Percentiles rank a stretch among this genome's conserved stretches.
Evolutionary conservation across 2,113 vertebrate genomes (phyloP).

Genomic region (Chloebia gouldiae): DNA sequence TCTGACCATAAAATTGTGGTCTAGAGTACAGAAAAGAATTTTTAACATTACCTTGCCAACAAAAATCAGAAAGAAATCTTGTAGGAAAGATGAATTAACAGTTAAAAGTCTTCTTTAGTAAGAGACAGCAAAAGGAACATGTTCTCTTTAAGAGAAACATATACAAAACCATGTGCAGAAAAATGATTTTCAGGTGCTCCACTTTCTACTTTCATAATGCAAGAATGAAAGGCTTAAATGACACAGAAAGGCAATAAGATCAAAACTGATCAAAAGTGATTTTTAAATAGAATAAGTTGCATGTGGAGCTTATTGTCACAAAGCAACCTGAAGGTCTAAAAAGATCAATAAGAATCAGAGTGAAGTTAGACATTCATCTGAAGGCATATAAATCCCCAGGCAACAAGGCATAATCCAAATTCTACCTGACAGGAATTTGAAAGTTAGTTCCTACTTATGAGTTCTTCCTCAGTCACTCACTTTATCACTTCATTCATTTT

Average conservation of each 20-base stretch:
- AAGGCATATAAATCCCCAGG: neutral
- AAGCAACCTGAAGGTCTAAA: neutral
- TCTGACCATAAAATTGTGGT: neutral
- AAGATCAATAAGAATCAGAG: slow-evolving; percentile 19
- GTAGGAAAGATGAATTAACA: neutral
- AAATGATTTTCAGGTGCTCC: neutral
- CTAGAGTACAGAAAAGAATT: neutral
- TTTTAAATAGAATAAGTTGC: neutral
- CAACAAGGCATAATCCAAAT: neutral
- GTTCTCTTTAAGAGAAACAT: neutral
- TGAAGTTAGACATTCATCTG: neutral
- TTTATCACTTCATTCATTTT: neutral
- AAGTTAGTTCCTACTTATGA: neutral
- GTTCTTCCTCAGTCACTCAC: neutral
- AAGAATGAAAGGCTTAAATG: neutral
- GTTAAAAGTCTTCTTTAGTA: neutral
- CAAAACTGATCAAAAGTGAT: slow-evolving; percentile 44
- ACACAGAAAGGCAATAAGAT: neutral
- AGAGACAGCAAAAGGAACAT: neutral
- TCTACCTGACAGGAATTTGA: neutral
- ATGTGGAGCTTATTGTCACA: neutral
- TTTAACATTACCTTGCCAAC: neutral
- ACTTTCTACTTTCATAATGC: slow-evolving; percentile 17
- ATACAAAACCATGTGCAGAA: neutral
- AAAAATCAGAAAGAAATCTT: neutral